phyloP scores from a whole-genome alignment of 2,113 vertebrate genomes.

The Notothenia coriiceps region DNA sequence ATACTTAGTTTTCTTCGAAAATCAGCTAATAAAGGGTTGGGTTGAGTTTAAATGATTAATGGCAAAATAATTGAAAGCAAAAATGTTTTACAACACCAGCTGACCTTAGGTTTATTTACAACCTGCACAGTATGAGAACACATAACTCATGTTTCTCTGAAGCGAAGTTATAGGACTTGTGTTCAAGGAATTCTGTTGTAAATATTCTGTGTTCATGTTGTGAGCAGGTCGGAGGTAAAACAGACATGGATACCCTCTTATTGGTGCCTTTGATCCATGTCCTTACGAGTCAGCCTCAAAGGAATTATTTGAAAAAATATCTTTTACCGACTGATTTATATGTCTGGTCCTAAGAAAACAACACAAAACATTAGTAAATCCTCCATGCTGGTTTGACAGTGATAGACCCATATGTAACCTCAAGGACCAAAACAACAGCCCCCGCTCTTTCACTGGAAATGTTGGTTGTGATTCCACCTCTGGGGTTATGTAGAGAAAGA shows the following conservation, averaged over 20 bases:
- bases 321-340: not conserved
- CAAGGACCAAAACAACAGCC: conserved; percentile 6
- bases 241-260: conserved; percentile 14
- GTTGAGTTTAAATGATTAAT: not conserved
- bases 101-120: not conserved
- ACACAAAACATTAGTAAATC: not conserved
- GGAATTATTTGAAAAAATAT: not conserved
- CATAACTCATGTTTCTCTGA: not conserved
- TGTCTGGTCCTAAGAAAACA: conserved; percentile 9
- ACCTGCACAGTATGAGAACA: not conserved
- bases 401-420: conserved; percentile 17
- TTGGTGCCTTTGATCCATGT: conserved; percentile 31
- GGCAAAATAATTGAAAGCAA: not conserved
- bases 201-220: conserved; percentile 2
- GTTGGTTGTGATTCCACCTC: conserved; percentile 19
- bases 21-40: not conserved
- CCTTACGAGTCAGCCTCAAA: not conserved
- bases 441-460: conserved; percentile 17
- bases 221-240: conserved; percentile 34
- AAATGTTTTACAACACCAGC: not conserved
- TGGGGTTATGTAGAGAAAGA: conserved; percentile 1
- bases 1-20: too few species aligned
- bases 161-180: not conserved
- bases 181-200: not conserved
- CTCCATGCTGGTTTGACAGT: not conserved